These are phyloP conservation scores for Lordiphosa andalusiaca DNA, from an alignment of 2,888 invertebrate species.

Conservation along the genomic window DNA sequence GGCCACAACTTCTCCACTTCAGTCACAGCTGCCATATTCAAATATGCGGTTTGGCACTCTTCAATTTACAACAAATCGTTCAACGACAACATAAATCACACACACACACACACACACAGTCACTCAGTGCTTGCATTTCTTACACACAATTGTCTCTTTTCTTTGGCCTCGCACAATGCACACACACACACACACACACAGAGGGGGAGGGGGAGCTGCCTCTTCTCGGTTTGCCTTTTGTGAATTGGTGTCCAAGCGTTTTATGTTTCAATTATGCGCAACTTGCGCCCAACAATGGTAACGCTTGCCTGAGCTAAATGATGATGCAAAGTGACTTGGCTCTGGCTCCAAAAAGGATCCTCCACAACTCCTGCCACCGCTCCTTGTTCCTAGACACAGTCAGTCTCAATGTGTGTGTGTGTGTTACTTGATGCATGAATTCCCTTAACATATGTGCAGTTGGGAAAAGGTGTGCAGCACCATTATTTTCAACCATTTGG, in stretches of 20 bases:
- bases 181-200: slow-evolving; percentile 6
- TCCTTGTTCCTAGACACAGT: neutral
- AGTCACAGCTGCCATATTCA: slow-evolving; percentile 54
- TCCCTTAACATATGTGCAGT: slow-evolving; percentile 51
- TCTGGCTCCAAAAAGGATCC: neutral
- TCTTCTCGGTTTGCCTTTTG: slow-evolving; percentile 55
- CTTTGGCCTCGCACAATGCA: slow-evolving; percentile 63
- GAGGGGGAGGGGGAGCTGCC: neutral
- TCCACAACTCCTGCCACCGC: neutral
- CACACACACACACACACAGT: slow-evolving; percentile 8
- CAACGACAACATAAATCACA: slow-evolving; percentile 42
- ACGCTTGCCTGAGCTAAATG: slow-evolving; percentile 55
- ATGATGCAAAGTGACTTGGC: slow-evolving; percentile 68
- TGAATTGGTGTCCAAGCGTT: slow-evolving; percentile 75
- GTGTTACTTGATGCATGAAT: slow-evolving; percentile 66
- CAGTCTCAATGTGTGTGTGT: slow-evolving; percentile 13
- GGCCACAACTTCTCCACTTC: neutral
- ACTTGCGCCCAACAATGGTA: slow-evolving; percentile 69
- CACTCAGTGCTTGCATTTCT: slow-evolving; percentile 52
- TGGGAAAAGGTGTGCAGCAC: no score
- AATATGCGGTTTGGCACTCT: slow-evolving; percentile 71
- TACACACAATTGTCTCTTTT: slow-evolving; percentile 72
- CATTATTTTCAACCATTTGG: no score
- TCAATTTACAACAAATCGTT: slow-evolving; percentile 69
- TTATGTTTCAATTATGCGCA: slow-evolving; percentile 73